phyloP scores from a whole-genome alignment of 2,797 vertebrate genomes.

The Xenops minutus region DNA sequence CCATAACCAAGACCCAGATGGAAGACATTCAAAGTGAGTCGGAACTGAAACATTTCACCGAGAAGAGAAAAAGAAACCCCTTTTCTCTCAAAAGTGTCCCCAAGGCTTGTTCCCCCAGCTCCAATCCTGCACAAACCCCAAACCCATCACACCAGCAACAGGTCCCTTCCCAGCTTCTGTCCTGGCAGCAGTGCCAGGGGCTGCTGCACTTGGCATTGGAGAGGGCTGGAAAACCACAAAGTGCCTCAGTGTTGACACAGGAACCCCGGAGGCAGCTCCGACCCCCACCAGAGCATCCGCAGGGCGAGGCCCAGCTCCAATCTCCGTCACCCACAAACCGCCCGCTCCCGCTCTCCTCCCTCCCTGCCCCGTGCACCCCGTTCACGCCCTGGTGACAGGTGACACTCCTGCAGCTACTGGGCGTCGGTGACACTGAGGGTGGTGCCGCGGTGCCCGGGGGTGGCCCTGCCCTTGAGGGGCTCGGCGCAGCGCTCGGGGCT shows the following conservation, averaged over 20 bases:
- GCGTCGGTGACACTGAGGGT: constrained; percentile 23
- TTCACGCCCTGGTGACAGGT: neutral
- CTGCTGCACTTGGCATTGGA: neutral
- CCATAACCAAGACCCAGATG: neutral
- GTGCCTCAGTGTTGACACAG: neutral
- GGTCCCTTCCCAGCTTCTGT: neutral
- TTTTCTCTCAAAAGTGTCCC: neutral
- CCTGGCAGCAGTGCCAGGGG: neutral
- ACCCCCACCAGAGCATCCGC: neutral
- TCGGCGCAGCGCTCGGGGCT: constrained; percentile 35
- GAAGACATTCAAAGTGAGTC: neutral
- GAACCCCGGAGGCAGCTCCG: neutral
- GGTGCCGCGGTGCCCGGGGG: constrained; percentile 47
- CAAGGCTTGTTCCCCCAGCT: neutral
- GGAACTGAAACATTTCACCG: neutral
- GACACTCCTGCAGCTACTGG: constrained; percentile 30
- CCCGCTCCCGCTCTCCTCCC: fast-evolving
- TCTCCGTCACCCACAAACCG: neutral
- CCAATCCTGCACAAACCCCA: neutral
- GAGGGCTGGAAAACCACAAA: neutral
- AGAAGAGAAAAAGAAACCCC: neutral
- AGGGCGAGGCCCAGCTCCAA: neutral
- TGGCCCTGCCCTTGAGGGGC: constrained; percentile 69
- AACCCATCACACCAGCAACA: fast-evolving
- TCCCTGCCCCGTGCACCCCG: neutral